Base-by-base conservation (phyloP, 1,140 invertebrate species). In the Argopecten irradians region DNA sequence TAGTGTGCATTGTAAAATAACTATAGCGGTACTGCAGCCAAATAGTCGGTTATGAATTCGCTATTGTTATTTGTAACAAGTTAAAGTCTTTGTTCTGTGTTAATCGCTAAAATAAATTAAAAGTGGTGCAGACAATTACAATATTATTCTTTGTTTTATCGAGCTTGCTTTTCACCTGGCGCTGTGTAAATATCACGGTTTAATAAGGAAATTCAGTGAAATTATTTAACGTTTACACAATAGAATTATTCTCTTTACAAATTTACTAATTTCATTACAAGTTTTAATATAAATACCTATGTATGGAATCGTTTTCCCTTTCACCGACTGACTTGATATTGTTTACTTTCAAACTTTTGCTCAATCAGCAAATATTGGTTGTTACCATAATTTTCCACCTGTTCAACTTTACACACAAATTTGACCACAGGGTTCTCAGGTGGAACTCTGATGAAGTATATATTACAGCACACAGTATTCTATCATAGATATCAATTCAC, bases 1-100 rank as follows among this genome's bases (percentile, higher is more conserved):
- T n/a, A 71, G 55, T 71, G 55, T 71, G 55, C 55, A 71, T 71
- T 71, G 55, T 71, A 71, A n/a, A 71, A 71, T 71, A 71, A 71
- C 55, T 71, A n/a, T 71, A 71, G 55, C 55, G n/a, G 55, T 71
- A 71, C 22, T 71, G 55, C 55, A 71, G 55, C 55, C 55, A 71
- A 71, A 71, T 71, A 28, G 55, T 71, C 22, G n/a, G 55, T 3
- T 28, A 71, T 71, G 55, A 71, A 71, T 71, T 71, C n/a, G 55
- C 55, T 71, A 71, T 71, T 71, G 55, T 71, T 28, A n/a, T 71
- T 71, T 71, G 55, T 71, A 71, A 71, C 55, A 71, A 71, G 28
- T 71, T 16, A 0, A 71, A 8, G n/a, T 71, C 55, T 71, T 71
- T 71, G 55, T 71, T 71, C 55, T 71, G 22, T 71, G 55, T 71